Evolutionary conservation across 2,888 invertebrate species (phyloP).

Genomic region (Aquatica leii): DNA sequence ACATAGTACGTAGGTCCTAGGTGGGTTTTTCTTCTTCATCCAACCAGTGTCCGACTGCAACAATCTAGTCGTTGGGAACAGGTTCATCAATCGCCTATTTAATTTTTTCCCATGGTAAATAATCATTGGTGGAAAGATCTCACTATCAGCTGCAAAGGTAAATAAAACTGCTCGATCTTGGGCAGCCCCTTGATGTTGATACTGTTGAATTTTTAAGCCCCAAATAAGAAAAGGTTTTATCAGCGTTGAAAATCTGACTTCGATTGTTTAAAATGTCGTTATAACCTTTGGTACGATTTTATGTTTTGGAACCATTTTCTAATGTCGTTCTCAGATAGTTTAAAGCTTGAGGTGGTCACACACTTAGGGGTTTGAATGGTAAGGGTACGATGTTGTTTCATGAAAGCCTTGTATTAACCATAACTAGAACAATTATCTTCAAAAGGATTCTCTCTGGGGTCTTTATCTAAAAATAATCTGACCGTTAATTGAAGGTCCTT

Average conservation of each 20-base stretch:
- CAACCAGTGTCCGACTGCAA: too few relatives aligned
- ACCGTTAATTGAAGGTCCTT: slow-evolving; percentile 29
- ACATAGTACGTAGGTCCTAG: too few relatives aligned
- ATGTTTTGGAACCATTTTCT: neutral
- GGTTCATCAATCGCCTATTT: too few relatives aligned
- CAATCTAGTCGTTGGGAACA: too few relatives aligned
- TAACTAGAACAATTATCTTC: slow-evolving; percentile 41
- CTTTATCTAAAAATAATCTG: slow-evolving; percentile 30
- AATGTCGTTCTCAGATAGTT: neutral
- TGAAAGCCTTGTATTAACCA: slow-evolving; percentile 39
- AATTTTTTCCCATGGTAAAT: too few relatives aligned
- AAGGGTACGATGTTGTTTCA: neutral
- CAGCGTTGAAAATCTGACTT: neutral
- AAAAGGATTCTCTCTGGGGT: slow-evolving; percentile 29
- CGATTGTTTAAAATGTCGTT: neutral
- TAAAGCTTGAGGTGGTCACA: neutral
- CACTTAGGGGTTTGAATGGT: neutral
- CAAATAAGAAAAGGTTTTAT: neutral
- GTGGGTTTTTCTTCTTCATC: too few relatives aligned
- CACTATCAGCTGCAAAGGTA: too few relatives aligned
- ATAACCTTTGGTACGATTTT: neutral
- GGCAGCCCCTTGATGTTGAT: neutral
- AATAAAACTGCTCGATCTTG: too few relatives aligned
- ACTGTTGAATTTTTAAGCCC: neutral
- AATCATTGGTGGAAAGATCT: too few relatives aligned